Evolutionary conservation across 2,113 vertebrate genomes (phyloP), one percentile per base, ranked within the genome.

Genomic region (Circaetus gallicus): DNA sequence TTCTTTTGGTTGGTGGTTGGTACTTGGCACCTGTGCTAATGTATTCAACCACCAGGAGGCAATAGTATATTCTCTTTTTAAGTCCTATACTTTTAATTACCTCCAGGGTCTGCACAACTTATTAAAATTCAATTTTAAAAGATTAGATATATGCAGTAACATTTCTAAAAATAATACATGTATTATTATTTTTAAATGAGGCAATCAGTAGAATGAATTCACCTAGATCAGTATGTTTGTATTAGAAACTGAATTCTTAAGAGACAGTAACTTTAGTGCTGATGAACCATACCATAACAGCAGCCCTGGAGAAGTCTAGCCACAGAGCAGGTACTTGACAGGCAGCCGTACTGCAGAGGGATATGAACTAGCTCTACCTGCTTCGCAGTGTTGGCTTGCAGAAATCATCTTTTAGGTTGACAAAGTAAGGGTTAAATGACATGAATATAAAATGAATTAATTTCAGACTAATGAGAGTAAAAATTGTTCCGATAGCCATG

Each of bases 1-100:
- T 83, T 52, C 9, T 58, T 65, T 52, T 38, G 40, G 26, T 85
- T 88, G 24, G 55, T 84, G 61, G 16, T 49, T 77, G 56, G 17
- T 69, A 40, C 19, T 69, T 88, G 78, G 88, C 50, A 77, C 19
- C 42, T 88, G 74, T 56, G 80, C 59, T 84, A 71, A 67, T 81
- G 29, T 18, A 71, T 36, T 56, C 61, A 94, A 80, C 91, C 95
- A 97, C 95, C 72, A 98, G 97, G 94, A 97, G 97, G 95, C 97
- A 98, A 95, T 1, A 85, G 59, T 31, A 95, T 63, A 83, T 94
- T 55, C 78, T 53, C 58, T 79, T 76, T 88, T 83, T 61, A 95
- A 93, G 83, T 36, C 20, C 16, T 26, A 13, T 16, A 34, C 29
- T 86, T 92, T 74, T 55, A 38, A 71, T 91, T 94, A 63, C 65